phyloP scores from a whole-genome alignment of 2,797 vertebrate species.

The Astyanax mexicanus region DNA sequence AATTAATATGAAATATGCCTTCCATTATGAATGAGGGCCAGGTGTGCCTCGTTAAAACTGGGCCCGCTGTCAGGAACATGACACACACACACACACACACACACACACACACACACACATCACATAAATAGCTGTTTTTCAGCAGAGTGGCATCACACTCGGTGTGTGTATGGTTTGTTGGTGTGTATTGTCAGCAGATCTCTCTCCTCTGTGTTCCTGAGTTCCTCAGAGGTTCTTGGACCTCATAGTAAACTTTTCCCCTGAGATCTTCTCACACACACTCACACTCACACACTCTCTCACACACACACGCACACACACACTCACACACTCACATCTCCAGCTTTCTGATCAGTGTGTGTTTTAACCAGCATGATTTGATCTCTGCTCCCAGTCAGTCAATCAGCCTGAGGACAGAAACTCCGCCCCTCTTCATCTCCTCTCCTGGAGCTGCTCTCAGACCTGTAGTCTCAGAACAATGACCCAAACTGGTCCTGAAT shows the following conservation, averaged over 20 bases:
- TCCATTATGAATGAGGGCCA: constrained; percentile 81
- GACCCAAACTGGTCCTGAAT: constrained; percentile 19
- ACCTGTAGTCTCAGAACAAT: constrained; percentile 43
- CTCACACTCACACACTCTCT: no score
- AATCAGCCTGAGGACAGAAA: constrained; percentile 37
- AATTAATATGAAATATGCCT: constrained; percentile 78
- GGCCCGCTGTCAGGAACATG: constrained; percentile 58
- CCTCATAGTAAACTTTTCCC: not conserved
- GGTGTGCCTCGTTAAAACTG: constrained; percentile 79
- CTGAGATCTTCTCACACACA: not conserved
- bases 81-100: constrained; percentile 51
- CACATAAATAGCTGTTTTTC: constrained; percentile 33
- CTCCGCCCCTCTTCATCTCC: constrained; percentile 74
- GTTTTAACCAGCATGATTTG: constrained; percentile 62
- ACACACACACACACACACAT: constrained; percentile 43
- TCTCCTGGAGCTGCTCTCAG: constrained; percentile 67
- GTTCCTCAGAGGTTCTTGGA: constrained; percentile 12
- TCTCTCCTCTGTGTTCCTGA: not conserved
- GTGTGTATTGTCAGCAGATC: constrained; percentile 13
- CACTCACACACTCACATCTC: no score
- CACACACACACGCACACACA: not conserved
- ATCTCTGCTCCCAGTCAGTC: constrained; percentile 44
- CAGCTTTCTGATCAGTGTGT: not conserved
- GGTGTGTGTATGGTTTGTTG: constrained; percentile 66
- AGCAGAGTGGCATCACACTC: constrained; percentile 57